A percentile compares a stretch with the other conserved stretches of the same genome.
phyloP scores from a whole-genome alignment of 2,888 invertebrate species.

The Heteromyza rotundicornis region DNA sequence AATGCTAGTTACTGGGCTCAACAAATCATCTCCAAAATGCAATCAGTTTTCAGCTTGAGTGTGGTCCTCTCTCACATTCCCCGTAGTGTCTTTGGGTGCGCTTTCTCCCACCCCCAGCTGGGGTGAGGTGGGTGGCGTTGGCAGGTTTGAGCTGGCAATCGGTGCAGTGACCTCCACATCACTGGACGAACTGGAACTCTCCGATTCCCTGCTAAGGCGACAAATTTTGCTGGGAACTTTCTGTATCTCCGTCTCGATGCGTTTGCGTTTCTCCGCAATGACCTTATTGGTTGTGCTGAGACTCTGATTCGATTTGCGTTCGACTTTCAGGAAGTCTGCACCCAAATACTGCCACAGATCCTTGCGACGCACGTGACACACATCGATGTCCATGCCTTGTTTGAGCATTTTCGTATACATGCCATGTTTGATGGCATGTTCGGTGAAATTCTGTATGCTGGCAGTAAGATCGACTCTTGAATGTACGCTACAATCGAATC shows the following conservation, averaged over 20 bases:
- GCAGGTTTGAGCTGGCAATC: too few relatives aligned
- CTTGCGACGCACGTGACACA: conserved; percentile 84
- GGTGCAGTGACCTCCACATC: conserved; percentile 47
- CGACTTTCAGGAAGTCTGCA: conserved; percentile 72
- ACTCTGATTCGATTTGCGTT: conserved; percentile 69
- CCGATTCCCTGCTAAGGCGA: conserved; percentile 60
- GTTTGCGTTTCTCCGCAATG: conserved; percentile 57
- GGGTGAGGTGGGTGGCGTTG: conserved; percentile 48
- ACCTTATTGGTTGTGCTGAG: conserved; percentile 58
- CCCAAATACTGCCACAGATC: conserved; percentile 77
- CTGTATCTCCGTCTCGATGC: conserved; percentile 57
- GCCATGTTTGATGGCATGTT: conserved; percentile 82
- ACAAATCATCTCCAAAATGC: too few relatives aligned
- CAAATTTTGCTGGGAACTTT: conserved; percentile 45
- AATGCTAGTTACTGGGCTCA: too few relatives aligned
- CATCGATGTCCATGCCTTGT: conserved; percentile 82
- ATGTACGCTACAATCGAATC: conserved; percentile 86
- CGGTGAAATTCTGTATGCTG: conserved; percentile 90
- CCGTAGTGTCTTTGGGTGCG: too few relatives aligned
- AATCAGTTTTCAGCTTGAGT: too few relatives aligned
- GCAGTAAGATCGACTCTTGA: conserved; percentile 91
- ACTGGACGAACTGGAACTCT: conserved; percentile 60
- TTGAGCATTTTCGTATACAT: conserved; percentile 70
- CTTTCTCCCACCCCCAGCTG: too few relatives aligned
- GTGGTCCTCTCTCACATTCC: too few relatives aligned